Conservation (phyloP, 2,113 vertebrate species). For the Apistogramma diplotaenia region DNA sequence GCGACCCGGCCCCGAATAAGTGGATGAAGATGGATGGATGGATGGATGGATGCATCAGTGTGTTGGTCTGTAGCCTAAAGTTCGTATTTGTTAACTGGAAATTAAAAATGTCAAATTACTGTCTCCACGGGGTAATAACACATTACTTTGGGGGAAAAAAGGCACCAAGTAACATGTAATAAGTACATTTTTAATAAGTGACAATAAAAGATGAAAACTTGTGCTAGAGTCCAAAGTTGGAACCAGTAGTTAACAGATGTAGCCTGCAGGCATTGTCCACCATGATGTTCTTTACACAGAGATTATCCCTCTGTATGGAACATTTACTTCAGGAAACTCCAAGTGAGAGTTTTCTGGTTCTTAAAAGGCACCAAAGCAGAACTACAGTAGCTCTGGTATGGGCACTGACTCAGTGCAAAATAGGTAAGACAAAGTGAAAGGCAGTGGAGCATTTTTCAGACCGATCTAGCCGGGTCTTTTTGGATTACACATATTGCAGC, state of each 20-base stretch:
- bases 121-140: not conserved
- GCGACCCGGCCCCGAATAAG: too few relatives aligned
- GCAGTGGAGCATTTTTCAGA: conserved; percentile 41
- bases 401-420: not conserved
- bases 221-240: not conserved
- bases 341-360: not conserved
- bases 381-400: not conserved
- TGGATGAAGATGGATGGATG: too few relatives aligned
- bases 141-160: not conserved
- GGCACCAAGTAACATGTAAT: not conserved
- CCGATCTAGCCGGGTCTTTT: conserved; percentile 29
- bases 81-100: not conserved
- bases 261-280: not conserved
- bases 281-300: not conserved
- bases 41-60: too few relatives aligned
- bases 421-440: conserved; percentile 5
- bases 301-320: not conserved
- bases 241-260: not conserved
- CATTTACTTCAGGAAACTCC: not conserved
- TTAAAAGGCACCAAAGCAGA: not conserved
- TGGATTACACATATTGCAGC: conserved; percentile 28
- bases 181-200: not conserved
- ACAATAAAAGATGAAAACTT: not conserved
- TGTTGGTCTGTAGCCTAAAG: not conserved
- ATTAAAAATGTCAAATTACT: not conserved